phyloP scores from a whole-genome alignment of 2,888 invertebrate genomes.

The Megamerina dolium region DNA sequence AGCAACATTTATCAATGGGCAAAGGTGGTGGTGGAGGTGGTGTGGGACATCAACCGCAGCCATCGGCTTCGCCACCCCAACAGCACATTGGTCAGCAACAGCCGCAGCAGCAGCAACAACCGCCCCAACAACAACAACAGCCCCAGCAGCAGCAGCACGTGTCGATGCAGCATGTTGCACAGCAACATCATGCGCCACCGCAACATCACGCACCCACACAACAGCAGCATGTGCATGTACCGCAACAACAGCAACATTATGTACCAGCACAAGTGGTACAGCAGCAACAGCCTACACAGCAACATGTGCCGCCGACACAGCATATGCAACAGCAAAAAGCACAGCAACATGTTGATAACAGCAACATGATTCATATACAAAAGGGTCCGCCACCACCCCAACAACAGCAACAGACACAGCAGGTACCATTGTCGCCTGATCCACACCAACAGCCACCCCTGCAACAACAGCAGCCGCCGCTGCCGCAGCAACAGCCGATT shows the following conservation, averaged over 20 bases:
- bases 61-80: constrained; percentile 38
- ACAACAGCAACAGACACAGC: constrained; percentile 20
- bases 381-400: constrained; percentile 11
- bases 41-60: constrained; percentile 39
- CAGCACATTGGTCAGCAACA: constrained; percentile 31
- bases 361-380: constrained; percentile 15
- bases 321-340: constrained; percentile 23
- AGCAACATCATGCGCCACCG: constrained; percentile 20
- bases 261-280: constrained; percentile 12
- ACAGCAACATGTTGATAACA: too few species aligned
- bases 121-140: constrained; percentile 28
- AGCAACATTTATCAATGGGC: constrained; percentile 36
- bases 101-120: constrained; percentile 32
- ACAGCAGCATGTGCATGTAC: constrained; percentile 21
- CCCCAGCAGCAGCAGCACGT: constrained; percentile 28
- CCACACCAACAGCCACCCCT: constrained; percentile 12
- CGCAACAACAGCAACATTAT: constrained; percentile 13
- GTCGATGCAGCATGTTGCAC: constrained; percentile 26
- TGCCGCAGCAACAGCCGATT: constrained; percentile 21
- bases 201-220: constrained; percentile 29
- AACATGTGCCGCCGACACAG: constrained; percentile 15
- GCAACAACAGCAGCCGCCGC: constrained; percentile 19
- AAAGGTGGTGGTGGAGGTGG: constrained; percentile 25
- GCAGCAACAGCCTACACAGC: constrained; percentile 19
- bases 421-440: constrained; percentile 6